These are phyloP conservation scores for Enteromius mattozi DNA, from an alignment of 2,797 vertebrate species.

Conservation along the genomic window DNA sequence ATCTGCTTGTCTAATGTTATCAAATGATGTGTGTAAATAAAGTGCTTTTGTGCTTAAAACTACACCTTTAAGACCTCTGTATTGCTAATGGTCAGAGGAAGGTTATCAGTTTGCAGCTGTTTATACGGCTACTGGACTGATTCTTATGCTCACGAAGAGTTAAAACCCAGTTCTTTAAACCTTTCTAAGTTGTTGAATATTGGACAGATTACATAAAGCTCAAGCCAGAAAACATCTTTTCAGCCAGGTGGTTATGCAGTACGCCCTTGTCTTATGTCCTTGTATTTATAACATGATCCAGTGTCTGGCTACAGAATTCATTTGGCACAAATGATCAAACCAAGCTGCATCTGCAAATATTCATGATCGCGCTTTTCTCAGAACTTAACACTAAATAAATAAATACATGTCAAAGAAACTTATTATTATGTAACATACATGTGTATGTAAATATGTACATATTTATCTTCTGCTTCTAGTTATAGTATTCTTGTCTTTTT, in stretches of 20 bases:
- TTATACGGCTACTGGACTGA: background rate
- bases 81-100: background rate
- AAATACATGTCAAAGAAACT: background rate
- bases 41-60: background rate
- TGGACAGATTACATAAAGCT: slow-evolving; percentile 12
- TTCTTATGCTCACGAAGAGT: background rate
- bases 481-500: background rate
- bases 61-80: background rate
- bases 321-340: background rate
- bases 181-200: background rate
- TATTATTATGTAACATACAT: background rate
- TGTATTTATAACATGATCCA: background rate
- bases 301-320: background rate
- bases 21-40: background rate
- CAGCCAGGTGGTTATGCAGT: background rate
- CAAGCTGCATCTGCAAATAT: background rate
- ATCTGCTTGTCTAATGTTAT: background rate
- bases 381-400: background rate
- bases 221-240: background rate
- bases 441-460: background rate
- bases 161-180: background rate
- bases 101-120: background rate
- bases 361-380: background rate
- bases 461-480: background rate
- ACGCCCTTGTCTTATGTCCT: background rate